Evolutionary conservation across 2,797 vertebrate genomes (phyloP).

Genomic region (Paguma larvata): DNA sequence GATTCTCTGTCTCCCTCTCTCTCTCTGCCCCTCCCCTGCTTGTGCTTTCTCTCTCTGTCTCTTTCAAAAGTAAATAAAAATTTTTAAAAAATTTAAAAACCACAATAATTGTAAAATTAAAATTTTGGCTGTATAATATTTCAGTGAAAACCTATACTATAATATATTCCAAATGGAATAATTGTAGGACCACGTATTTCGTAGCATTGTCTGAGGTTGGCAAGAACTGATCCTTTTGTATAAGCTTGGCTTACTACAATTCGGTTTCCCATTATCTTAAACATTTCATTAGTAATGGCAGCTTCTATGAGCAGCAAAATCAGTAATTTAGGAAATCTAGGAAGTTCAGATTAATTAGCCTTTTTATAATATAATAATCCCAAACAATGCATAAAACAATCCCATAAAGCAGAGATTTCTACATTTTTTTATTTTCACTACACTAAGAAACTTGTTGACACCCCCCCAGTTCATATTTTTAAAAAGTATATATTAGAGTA

Average conservation of each 20-base stretch:
- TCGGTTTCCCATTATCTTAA: conserved; percentile 53
- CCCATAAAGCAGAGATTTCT: background rate
- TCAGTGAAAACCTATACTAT: background rate
- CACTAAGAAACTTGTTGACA: background rate
- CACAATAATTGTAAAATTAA: background rate
- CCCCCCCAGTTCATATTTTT: background rate
- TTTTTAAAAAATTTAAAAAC: background rate
- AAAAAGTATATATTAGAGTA: background rate
- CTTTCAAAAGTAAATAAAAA: too few relatives aligned
- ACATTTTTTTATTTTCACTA: background rate
- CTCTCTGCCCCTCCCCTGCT: too few relatives aligned
- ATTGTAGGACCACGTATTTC: background rate
- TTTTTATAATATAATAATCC: background rate
- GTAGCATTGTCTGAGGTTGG: conserved; percentile 40
- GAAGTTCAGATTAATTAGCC: conserved; percentile 3
- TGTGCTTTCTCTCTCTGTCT: too few relatives aligned
- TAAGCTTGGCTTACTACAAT: background rate
- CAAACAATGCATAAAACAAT: background rate
- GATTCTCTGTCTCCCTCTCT: too few relatives aligned
- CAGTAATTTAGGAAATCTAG: background rate
- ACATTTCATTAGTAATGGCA: background rate
- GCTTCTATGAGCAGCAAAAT: background rate
- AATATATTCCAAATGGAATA: background rate
- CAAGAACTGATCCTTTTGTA: conserved; percentile 25
- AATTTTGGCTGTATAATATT: background rate